A percentile compares a stretch with the other conserved stretches of the same genome.
These are phyloP conservation scores for Hypena proboscidalis DNA, from an alignment of 2,888 invertebrate species.

Conservation along the genomic window DNA sequence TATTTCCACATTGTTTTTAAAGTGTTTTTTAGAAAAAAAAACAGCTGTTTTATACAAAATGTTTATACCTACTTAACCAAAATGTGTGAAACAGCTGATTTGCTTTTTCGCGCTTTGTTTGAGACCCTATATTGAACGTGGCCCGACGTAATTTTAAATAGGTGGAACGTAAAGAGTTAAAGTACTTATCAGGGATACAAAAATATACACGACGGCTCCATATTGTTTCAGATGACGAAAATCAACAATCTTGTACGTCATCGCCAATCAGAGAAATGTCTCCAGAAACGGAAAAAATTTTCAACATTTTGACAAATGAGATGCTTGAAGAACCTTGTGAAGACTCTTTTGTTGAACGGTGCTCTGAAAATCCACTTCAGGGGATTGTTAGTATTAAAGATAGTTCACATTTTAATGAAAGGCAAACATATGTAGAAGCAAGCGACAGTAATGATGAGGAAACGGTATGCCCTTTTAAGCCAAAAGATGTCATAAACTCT, in stretches of 20 bases:
- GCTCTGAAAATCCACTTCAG: slow-evolving; percentile 19
- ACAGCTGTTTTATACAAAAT: slow-evolving; percentile 15
- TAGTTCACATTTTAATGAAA: slow-evolving; percentile 19
- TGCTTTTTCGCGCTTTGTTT: slow-evolving; percentile 9
- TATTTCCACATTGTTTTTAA: slow-evolving; percentile 16
- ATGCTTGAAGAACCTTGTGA: slow-evolving; percentile 18
- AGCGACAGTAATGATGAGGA: slow-evolving; percentile 21
- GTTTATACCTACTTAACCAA: slow-evolving; percentile 15
- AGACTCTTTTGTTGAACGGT: slow-evolving; percentile 17
- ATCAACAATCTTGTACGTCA: slow-evolving; percentile 23
- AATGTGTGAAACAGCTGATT: slow-evolving; percentile 9
- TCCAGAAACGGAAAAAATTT: slow-evolving; percentile 19
- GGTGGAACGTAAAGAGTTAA: slow-evolving; percentile 19
- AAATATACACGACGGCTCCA: slow-evolving; percentile 14
- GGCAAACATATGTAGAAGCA: slow-evolving; percentile 17
- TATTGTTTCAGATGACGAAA: slow-evolving; percentile 20
- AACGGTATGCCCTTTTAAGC: slow-evolving; percentile 20
- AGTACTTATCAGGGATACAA: slow-evolving; percentile 17
- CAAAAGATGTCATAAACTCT: slow-evolving; percentile 18
- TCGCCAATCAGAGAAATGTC: slow-evolving; percentile 22
- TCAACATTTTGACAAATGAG: slow-evolving; percentile 19
- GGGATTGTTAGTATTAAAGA: slow-evolving; percentile 18
- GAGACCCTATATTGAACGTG: slow-evolving; percentile 15
- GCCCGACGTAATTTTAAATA: slow-evolving; percentile 17
- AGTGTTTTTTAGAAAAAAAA: slow-evolving; percentile 16